Evolutionary conservation across 1,140 invertebrate species (phyloP), one percentile per base, ranked within the genome.

Genomic region (Scaptomyza montana): DNA sequence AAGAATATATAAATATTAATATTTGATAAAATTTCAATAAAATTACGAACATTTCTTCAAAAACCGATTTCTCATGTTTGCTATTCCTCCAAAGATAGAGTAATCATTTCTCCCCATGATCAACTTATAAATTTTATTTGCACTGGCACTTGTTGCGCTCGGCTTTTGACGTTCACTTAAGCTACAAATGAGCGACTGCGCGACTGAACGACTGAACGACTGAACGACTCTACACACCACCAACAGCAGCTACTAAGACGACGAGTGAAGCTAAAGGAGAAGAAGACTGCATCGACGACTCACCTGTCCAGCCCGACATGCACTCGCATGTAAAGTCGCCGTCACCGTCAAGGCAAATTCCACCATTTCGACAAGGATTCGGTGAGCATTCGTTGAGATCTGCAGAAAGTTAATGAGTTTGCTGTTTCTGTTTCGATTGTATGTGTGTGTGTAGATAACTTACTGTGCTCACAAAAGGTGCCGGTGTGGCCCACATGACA

Each of bases 381-480:
- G 93, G 93, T 56, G 92, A 93, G 90, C 97, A 98, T 82, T 98
- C 97, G 91, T 98, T 94, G 16, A 97, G 95, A 90, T 98, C 96
- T 95, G 92, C 33, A 93, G 92, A 74, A 86, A 89, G 80, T 89
- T 89, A 89, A 89, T 89, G 84, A 89, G 84, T 89, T 89, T 66
- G 74, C 77, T 77, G 73, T 65, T 77, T 59, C 46, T 53, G 9
- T 63, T 51, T 41, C 30, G 36, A 0, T 30, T 55, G 10, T 43
- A n/a, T 47, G 9, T 65, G 9, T 76, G 16, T 56, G 12, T 68
- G 33, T 60, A 50, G 45, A 56, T 60, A 59, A 93, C 94, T 93
- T 91, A 95, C 94, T 95, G 91, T 96, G 95, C 91, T 96, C 95
- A 78, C 95, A 95, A 77, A 94, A 96, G 82, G 94, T 94, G 60